phyloP scores from a whole-genome alignment of 2,797 vertebrate species.

The Tolypeutes matacus region DNA sequence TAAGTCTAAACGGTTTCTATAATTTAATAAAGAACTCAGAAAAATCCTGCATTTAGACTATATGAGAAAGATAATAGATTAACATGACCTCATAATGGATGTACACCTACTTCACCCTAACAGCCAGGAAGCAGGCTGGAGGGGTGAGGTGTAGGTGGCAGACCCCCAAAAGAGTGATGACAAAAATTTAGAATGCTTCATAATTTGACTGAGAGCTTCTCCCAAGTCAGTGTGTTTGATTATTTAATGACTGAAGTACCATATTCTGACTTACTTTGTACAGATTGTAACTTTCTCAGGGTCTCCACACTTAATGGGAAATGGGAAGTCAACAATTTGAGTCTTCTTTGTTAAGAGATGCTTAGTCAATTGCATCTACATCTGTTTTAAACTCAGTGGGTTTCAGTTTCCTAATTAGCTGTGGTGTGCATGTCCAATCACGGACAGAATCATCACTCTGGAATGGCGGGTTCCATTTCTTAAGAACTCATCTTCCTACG shows the following conservation, averaged over 20 bases:
- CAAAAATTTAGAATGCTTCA: neutral
- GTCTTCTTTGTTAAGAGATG: neutral
- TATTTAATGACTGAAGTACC: neutral
- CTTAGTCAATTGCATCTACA: slow-evolving; percentile 13
- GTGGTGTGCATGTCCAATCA: neutral
- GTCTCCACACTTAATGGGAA: slow-evolving; percentile 1
- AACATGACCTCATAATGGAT: neutral
- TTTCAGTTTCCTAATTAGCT: neutral
- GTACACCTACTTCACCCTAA: neutral
- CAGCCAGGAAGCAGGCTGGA: neutral
- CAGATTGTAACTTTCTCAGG: neutral
- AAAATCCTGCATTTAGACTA: slow-evolving; percentile 31
- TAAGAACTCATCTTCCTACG: neutral
- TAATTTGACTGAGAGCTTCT: neutral
- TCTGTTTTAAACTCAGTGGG: slow-evolving; percentile 14
- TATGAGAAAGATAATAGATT: slow-evolving; percentile 48
- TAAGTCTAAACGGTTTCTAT: neutral
- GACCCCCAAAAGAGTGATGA: neutral
- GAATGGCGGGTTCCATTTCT: neutral
- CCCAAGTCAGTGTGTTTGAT: neutral
- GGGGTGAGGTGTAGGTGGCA: neutral
- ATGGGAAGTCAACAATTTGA: neutral
- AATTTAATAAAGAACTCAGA: slow-evolving; percentile 8
- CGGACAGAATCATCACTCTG: neutral
- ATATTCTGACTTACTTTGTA: neutral